A percentile compares a stretch with the other conserved stretches of the same genome.
Evolutionary conservation across 2,888 invertebrate genomes (phyloP).

Genomic region (Nephrocerus scutellatus): DNA sequence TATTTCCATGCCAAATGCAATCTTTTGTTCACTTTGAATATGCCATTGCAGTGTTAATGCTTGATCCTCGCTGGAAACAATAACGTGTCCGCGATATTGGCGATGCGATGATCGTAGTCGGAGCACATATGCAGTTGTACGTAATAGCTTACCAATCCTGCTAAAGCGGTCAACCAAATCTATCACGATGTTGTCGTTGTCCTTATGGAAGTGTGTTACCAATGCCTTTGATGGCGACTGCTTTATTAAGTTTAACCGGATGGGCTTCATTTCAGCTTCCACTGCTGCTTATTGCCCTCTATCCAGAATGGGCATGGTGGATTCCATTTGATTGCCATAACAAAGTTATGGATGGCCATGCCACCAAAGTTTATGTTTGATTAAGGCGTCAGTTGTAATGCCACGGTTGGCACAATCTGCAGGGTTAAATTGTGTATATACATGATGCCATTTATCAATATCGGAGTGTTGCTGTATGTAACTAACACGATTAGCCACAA

Average conservation of each 20-base stretch:
- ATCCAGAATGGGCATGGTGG: background rate
- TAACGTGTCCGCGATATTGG: background rate
- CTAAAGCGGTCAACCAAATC: background rate
- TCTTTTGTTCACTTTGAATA: slow-evolving; percentile 1
- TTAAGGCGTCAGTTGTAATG: background rate
- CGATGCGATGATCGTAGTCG: background rate
- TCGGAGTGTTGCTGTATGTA: slow-evolving; percentile 8
- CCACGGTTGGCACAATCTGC: slow-evolving; percentile 5
- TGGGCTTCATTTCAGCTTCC: background rate
- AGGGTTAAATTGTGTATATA: background rate
- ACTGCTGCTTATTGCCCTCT: background rate
- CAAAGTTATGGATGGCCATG: background rate
- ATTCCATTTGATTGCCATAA: background rate
- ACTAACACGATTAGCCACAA: slow-evolving; percentile 6
- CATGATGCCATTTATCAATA: background rate
- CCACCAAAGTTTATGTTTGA: background rate
- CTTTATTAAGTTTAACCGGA: background rate
- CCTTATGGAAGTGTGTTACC: background rate
- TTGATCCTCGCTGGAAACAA: background rate
- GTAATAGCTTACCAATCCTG: background rate
- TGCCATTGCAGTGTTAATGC: background rate
- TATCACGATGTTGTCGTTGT: background rate
- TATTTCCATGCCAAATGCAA: no score
- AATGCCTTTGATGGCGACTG: background rate
- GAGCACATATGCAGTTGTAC: background rate